Evolutionary conservation across 2,113 vertebrate genomes (phyloP), one percentile per base, ranked within the genome.

Genomic region (Gambusia holbrooki): DNA sequence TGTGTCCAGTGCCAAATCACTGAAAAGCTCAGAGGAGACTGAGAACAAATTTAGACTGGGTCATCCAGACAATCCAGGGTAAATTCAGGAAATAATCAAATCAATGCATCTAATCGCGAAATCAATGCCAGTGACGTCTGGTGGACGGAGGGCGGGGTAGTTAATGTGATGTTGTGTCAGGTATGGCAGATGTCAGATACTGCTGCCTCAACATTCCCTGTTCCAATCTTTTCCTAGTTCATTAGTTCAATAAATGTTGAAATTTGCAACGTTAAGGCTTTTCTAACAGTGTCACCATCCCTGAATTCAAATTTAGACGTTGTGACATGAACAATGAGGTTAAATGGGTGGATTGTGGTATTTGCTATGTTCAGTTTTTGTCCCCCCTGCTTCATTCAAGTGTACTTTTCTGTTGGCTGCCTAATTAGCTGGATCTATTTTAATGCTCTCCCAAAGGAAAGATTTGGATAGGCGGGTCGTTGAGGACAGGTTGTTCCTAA

Each of bases 401-500:
- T 81, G 81, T 17, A 5, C 35, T 45, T 25, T 65, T 62, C 37
- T 66, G 9, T 82, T 92, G 92, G 88, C 93, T 94, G 91, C 95
- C 95, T 96, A 96, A 96, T 96, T 96, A 95, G 91, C 89, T 91
- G 88, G 94, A 96, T 96, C 94, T 93, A 95, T 95, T 96, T 96
- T 95, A 95, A 95, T 93, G 95, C 91, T 83, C 90, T 94, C 74
- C 90, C 95, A 86, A 17, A 85, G 88, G 91, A 90, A 72, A 92
- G 91, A 93, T 93, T 92, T 90, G 84, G 86, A 90, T 78, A 84
- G 87, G 30, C 74, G 84, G 88, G 82, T 96, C 89, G 92, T 94
- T 95, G 91, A 86, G 92, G 90, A 93, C 93, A 96, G 93, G 94
- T 80, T 92, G 92, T 92, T 93, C 92, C 93, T 92, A 92, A 94